Evolutionary conservation across 2,113 vertebrate genomes (phyloP), one percentile per base, ranked within the genome.

Genomic region (Cercocebus atys): DNA sequence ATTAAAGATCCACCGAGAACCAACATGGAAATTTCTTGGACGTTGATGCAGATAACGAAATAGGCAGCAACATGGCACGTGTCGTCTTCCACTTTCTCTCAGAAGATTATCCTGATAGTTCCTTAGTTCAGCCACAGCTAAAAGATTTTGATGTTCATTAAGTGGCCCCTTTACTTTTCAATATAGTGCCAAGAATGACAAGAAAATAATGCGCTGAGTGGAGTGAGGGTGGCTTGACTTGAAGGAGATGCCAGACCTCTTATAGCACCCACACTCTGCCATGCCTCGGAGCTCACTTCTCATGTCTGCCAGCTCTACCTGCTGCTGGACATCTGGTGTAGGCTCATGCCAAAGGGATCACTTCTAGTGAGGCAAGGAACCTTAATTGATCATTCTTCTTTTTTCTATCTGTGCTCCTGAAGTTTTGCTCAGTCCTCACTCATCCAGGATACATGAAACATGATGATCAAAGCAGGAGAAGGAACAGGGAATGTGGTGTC

Each of bases 321-420:
- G 8, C 20, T 25, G 5, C 20, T 47, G n/a, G 43, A 17, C 25
- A 22, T 78, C 50, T 30, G 18, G 3, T 59, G 5, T 7, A 9
- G 6, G 23, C 7, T 66, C 12, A 8, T 12, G 10, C 1, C 55
- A 50, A 59, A 52, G 0, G 11, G 1, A n/a, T 43, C 18, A 23
- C 47, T n/a, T 79, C 22, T 17, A 43, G n/a, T 7, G 22, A 66
- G 32, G 57, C 6, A 40, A 86, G 55, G 52, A 79, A 40, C 2
- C 1, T 40, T n/a, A 40, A 16, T 0, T 20, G 38, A 38, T 14
- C 25, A n/a, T 18, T 12, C 12, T 43, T 12, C 35, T 79, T 38
- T 35, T 70, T 88, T 35, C 1, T 35, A 35, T 2, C 52, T 25
- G 52, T 57, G 20, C 20, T 68, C 57, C 40, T 16, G 8, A 22